Conservation (phyloP, 1,140 invertebrate species). For the Papilio xuthus region DNA sequence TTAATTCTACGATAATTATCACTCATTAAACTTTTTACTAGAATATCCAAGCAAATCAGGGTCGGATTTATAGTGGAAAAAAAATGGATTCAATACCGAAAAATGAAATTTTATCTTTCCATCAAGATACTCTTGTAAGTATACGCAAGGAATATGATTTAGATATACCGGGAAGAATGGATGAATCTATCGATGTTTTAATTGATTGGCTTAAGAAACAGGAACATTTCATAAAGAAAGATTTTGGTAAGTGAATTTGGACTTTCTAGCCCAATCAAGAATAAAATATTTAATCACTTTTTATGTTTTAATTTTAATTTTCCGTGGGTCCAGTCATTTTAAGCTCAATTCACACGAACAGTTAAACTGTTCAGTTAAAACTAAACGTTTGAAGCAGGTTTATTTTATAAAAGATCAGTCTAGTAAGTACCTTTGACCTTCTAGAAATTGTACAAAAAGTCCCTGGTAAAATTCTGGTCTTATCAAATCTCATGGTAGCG, state of each 20-base stretch:
- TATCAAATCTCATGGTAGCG: too few relatives aligned
- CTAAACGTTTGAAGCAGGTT: too few relatives aligned
- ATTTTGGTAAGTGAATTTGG: constrained; percentile 50
- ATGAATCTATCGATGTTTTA: constrained; percentile 49
- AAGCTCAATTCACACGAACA: too few relatives aligned
- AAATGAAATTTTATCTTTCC: constrained; percentile 39
- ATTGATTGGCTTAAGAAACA: constrained; percentile 53
- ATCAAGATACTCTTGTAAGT: constrained; percentile 44
- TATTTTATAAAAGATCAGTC: too few relatives aligned
- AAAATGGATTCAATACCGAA: constrained; percentile 42
- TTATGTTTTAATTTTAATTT: too few relatives aligned
- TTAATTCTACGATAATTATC: too few relatives aligned
- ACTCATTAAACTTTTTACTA: too few relatives aligned
- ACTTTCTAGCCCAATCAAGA: neutral
- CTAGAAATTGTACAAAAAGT: too few relatives aligned
- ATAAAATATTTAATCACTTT: neutral
- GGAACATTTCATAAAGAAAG: constrained; percentile 51
- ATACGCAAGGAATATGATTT: constrained; percentile 48
- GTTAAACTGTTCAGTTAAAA: too few relatives aligned
- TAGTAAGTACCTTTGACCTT: too few relatives aligned
- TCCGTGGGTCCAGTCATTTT: neutral
- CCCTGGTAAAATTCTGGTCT: too few relatives aligned
- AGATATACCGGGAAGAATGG: constrained; percentile 47
- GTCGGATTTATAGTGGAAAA: neutral
- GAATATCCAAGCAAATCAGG: too few relatives aligned